phyloP scores from a whole-genome alignment of 1,140 invertebrate genomes.

The Amphibalanus amphitrite region DNA sequence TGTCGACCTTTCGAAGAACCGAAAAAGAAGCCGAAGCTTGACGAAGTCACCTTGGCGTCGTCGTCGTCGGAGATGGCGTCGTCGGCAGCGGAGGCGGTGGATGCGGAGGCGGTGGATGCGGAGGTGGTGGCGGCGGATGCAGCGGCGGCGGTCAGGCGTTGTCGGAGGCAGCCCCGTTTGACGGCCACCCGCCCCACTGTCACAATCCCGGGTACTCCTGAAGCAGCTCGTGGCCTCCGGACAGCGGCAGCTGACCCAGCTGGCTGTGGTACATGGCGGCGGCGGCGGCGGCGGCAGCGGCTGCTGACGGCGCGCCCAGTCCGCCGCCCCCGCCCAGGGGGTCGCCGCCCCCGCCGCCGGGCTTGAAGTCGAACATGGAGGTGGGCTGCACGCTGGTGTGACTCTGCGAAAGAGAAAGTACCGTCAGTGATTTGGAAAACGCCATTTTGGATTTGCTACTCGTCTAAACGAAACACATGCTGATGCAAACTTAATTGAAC shows the following conservation, averaged over 20 bases:
- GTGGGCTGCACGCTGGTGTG: neutral
- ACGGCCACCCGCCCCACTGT: neutral
- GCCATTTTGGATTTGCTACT: too few species aligned
- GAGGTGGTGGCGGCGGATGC: neutral
- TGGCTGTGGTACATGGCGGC: neutral
- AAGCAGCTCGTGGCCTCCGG: neutral
- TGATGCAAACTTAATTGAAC: too few species aligned
- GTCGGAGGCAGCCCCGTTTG: neutral
- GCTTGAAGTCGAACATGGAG: conserved; percentile 1
- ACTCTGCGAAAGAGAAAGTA: neutral
- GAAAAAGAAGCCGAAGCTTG: too few species aligned
- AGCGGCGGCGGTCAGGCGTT: neutral
- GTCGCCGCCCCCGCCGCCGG: neutral
- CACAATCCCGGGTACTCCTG: neutral
- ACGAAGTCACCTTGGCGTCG: too few species aligned
- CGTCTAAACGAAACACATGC: too few species aligned
- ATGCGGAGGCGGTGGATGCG: neutral
- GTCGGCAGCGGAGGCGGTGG: neutral
- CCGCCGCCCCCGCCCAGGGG: neutral
- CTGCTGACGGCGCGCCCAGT: neutral
- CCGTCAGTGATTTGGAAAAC: too few species aligned
- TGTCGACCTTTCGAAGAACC: too few species aligned
- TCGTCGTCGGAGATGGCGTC: neutral
- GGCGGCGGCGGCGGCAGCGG: too few species aligned
- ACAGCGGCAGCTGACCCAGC: neutral